Base-by-base conservation (phyloP, 2,113 vertebrate genomes). In the Isichthys henryi region DNA sequence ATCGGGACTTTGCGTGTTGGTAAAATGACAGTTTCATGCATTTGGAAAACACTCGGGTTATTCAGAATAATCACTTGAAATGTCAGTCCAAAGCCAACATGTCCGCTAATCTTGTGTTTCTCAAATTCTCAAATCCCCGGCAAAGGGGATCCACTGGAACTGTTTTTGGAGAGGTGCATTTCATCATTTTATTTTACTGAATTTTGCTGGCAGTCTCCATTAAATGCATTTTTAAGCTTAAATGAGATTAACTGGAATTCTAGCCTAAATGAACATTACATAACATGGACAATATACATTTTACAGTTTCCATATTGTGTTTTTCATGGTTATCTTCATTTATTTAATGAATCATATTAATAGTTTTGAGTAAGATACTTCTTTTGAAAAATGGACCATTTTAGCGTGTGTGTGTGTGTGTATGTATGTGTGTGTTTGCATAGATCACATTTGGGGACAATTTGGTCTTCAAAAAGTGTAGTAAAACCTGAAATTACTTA, bases 101-200 rank as follows among this genome's bases (percentile, higher is more conserved):
- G 58, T 86, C 53, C 39, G 53, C 90, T 93, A 93, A 94, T 92
- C 90, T 87, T 4, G 87, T 89, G 19, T 19, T 49, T 84, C 66
- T 86, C 90, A 85, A 90, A 92, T 89, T 91, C 88, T 56, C 89
- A 92, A 94, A 94, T 93, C 90, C 91, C 50, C 49, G 35, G 35
- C 46, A 92, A 48, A 89, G 91, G 91, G 52, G 92, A 88, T 90
- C 87, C 83, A 56, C 49, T 91, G 70, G 10, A 86, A 56, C 21
- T 15, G 43, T 45, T 90, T 48, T 31, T 53, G 23, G n/a, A 74
- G 35, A 31, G 21, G 49, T 90, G 86, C 39, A 31, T 58, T n/a
- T 15, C 39, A 3, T 35, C 43, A 31, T 50, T 80, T 11, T 49
- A 90, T 88, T 90, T 88, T 70, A 83, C 74, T 58, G 49, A 80